Evolutionary conservation across 2,888 invertebrate species (phyloP).

Genomic region (Scrobipalpa atriplicella): DNA sequence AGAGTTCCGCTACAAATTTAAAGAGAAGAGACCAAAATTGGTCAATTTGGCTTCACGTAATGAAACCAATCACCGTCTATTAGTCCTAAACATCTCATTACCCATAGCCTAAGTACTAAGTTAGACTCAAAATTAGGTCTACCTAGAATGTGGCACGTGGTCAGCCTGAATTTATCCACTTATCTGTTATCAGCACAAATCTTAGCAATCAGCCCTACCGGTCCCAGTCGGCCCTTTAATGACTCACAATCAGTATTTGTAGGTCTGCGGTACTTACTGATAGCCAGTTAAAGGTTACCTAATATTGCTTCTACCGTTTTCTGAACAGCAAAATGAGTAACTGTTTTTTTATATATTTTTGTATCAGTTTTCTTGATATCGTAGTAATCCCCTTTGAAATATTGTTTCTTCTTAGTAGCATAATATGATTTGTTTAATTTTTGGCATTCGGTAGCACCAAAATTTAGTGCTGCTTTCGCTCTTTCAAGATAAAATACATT

Average conservation of each 20-base stretch:
- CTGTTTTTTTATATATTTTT: background rate
- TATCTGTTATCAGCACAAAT: slow-evolving; percentile 28
- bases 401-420: background rate
- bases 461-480: too few relatives aligned
- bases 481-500: too few relatives aligned
- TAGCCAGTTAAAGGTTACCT: background rate
- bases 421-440: too few relatives aligned
- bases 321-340: background rate
- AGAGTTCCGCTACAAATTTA: too few relatives aligned
- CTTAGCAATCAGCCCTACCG: slow-evolving; percentile 20
- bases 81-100: background rate
- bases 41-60: background rate
- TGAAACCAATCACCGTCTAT: background rate
- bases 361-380: background rate
- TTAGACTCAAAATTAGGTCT: slow-evolving; percentile 14
- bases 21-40: too few relatives aligned
- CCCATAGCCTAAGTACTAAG: background rate
- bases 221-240: slow-evolving; percentile 7
- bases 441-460: too few relatives aligned
- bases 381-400: background rate
- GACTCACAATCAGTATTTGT: slow-evolving; percentile 15
- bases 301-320: background rate
- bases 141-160: slow-evolving; percentile 21
- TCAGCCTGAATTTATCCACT: slow-evolving; percentile 12
- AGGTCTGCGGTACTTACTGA: background rate